Evolutionary conservation across 2,888 invertebrate genomes (phyloP), one percentile per base, ranked within the genome.

Genomic region (Ceriagrion tenellum): DNA sequence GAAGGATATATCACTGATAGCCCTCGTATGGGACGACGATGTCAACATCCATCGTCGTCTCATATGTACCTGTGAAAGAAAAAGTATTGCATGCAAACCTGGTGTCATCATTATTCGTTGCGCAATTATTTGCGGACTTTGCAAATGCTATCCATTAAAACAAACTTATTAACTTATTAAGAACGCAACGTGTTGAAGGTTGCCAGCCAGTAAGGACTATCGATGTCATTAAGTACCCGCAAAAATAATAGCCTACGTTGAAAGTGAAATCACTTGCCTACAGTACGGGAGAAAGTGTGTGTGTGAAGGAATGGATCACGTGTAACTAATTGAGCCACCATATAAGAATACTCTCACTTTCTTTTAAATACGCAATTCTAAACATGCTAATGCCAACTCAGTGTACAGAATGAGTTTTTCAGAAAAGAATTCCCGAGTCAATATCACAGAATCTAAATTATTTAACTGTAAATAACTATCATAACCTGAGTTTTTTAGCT

Each of bases 181-280:
- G 74, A 69, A 93, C n/a, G 26, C 8, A n/a, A 74, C 93, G 69
- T 93, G 93, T 12, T 69, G 63, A 69, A 93, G 93, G 69, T 69
- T 40, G 63, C n/a, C 59, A 35, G 23, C 63, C 93, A 26, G 35
- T 63, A 47, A 26, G 40, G 69, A 74, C n/a, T 69, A n/a, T 69
- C 69, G 47, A 69, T 93, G 47, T n/a, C 93, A 63, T 47, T 55
- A 55, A 74, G 69, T n/a, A 12, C 74, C 23, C 35, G n/a, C 47
- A 69, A 91, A 20, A 91, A 40, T 74, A 69, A 69, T 93, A n/a
- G 63, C 59, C 74, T 89, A 69, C 40, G 23, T 69, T 35, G 90
- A 91, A 91, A 91, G 93, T 47, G 93, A 47, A n/a, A 55, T 47
- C 74, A 4, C 3, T 35, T 35, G 0, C 35, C 35, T 12, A 47